Base-by-base conservation (phyloP, 2,888 invertebrate species). In the Harpagoxenus sublaevis region DNA sequence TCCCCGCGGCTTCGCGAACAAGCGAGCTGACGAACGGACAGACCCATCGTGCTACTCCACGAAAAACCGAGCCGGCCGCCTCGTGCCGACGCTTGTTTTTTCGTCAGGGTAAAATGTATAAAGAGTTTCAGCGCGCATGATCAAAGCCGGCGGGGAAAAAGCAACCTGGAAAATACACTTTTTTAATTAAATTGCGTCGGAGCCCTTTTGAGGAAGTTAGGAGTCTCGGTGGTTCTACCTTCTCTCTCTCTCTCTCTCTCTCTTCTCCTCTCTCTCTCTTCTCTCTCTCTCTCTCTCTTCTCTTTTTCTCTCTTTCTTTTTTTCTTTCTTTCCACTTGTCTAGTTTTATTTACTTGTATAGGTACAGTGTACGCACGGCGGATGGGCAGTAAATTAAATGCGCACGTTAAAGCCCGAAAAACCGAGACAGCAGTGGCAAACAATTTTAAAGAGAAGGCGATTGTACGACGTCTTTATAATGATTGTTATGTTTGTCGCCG, bases 131-230 rank as follows among this genome's bases (percentile, higher is more conserved):
- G 65, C 68, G 68, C 39, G 68, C 55, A 48, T 85, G 89, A 88
- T 79, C 78, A 81, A 88, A 66, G 79, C 73, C 68, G 51, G 35
- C 73, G 83, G 55, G 81, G 78, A 83, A 86, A 73, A 42, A 57
- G 63, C 81, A 70, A 63, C 51, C 84, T 83, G 86, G 42, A 86
- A 88, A 89, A 83, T 88, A 83, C 73, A 82, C 82, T 89, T 89
- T 82, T 89, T 89, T 88, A 89, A 89, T 89, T 89, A 88, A 89
- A 89, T 89, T 86, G 74, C 79, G 79, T 85, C 35, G 82, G 79
- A 83, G 83, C 63, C 42, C 65, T 70, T 78, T 62, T 42, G 66
- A 48, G 45, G 3, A 31, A 70, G 45, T 39, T 57, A 48, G 48
- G 51, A 28, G 74, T 63, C 31, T 8, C 53, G 82, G 82, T 78